Evolutionary conservation across 2,888 invertebrate genomes (phyloP).

Genomic region (Pyrgus malvae): DNA sequence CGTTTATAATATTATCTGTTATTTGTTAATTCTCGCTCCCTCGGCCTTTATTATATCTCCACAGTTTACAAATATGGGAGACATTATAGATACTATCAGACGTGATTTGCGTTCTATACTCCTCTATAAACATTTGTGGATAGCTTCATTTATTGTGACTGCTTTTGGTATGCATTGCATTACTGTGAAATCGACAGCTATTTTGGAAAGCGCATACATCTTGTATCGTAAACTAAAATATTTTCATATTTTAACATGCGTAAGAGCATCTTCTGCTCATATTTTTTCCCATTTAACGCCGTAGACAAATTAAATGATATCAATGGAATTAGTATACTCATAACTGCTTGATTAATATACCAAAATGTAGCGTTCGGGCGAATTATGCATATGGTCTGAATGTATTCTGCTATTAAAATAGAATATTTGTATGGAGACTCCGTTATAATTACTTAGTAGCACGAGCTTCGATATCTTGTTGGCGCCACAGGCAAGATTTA

Average conservation of each 20-base stretch:
- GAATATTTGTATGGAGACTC: conserved; percentile 38
- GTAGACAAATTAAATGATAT: conserved; percentile 14
- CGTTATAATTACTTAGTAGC: conserved; percentile 48
- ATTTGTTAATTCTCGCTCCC: conserved; percentile 28
- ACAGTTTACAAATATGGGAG: conserved; percentile 23
- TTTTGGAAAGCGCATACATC: neutral
- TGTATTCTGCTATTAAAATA: conserved; percentile 19
- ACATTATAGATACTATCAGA: conserved; percentile 19
- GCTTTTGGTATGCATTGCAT: neutral
- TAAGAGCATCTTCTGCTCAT: neutral
- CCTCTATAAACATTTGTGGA: conserved; percentile 4
- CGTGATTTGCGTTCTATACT: conserved; percentile 17
- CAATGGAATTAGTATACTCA: conserved; percentile 10
- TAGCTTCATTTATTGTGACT: conserved; percentile 4
- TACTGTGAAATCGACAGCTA: neutral
- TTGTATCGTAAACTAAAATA: neutral
- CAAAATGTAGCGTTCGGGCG: conserved; percentile 5
- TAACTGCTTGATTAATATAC: conserved; percentile 17
- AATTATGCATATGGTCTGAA: conserved; percentile 26
- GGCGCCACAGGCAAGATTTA: conserved; percentile 50
- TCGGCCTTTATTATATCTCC: conserved; percentile 19
- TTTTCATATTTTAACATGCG: conserved; percentile 10
- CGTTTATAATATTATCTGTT: conserved; percentile 31
- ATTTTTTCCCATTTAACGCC: neutral
- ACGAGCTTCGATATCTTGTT: conserved; percentile 46